Conservation (phyloP, 1,140 invertebrate genomes). For the Cotesia chilonis region DNA sequence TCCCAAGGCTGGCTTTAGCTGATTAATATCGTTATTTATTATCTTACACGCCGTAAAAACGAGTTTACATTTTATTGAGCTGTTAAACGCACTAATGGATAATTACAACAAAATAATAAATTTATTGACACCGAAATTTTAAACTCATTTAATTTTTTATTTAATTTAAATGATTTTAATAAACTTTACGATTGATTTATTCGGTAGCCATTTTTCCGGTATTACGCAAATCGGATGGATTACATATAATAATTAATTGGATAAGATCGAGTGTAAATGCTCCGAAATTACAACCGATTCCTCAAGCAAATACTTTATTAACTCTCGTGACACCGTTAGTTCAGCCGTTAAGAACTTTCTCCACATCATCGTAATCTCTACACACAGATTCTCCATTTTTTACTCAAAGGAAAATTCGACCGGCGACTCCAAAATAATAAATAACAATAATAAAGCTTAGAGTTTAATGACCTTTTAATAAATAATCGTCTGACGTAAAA, state of each 20-base stretch:
- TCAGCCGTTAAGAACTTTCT: slow-evolving; percentile 4
- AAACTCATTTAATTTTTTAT: too few species aligned
- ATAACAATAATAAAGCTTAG: too few species aligned
- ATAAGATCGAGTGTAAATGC: not conserved
- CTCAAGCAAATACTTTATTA: not conserved
- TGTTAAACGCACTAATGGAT: too few species aligned
- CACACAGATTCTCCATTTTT: too few species aligned
- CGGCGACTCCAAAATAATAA: too few species aligned
- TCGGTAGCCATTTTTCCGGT: not conserved
- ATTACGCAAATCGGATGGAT: slow-evolving; percentile 11
- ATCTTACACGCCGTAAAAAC: too few species aligned
- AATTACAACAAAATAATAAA: too few species aligned
- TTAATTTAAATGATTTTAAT: not conserved
- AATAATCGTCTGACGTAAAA: not conserved
- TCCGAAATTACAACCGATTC: not conserved
- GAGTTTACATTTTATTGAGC: too few species aligned
- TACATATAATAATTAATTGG: not conserved
- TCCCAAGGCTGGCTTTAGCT: not conserved
- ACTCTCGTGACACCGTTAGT: slow-evolving; percentile 15
- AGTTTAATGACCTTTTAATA: too few species aligned
- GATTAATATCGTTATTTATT: slow-evolving; percentile 9
- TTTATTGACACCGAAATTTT: too few species aligned
- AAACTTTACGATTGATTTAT: not conserved
- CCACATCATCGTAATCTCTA: too few species aligned
- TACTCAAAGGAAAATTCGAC: too few species aligned